Evolutionary conservation across 2,797 vertebrate genomes (phyloP).

Genomic region (Clarias pachynema): DNA sequence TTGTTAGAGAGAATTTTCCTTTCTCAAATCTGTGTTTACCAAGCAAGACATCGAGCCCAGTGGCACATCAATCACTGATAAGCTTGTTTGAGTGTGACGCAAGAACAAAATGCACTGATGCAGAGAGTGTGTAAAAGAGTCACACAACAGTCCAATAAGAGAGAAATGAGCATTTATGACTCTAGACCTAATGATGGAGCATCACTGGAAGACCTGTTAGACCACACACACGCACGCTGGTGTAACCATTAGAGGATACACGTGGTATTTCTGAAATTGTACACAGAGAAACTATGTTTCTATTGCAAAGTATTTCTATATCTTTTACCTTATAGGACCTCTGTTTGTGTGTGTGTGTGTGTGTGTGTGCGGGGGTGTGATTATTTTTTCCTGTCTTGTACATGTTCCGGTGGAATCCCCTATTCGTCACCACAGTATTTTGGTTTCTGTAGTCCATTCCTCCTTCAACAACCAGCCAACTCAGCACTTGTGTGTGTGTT

Average conservation of each 20-base stretch:
- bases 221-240: not conserved
- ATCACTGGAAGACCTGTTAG: not conserved
- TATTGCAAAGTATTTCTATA: not conserved
- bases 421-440: not conserved
- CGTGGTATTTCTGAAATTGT: not conserved
- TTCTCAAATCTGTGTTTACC: constrained; percentile 5
- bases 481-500: not conserved
- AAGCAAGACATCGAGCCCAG: not conserved
- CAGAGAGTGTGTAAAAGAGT: not conserved
- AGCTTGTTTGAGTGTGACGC: not conserved
- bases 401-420: constrained; percentile 4
- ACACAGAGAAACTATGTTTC: not conserved
- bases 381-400: not conserved
- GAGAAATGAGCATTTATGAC: not conserved
- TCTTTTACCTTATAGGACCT: not conserved
- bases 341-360: not conserved
- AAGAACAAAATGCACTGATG: too few species aligned
- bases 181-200: not conserved
- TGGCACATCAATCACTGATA: constrained; percentile 13
- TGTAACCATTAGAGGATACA: not conserved
- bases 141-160: not conserved
- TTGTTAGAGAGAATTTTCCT: not conserved
- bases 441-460: not conserved
- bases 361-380: not conserved
- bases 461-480: not conserved